A percentile compares a stretch with the other conserved stretches of the same genome.
Conservation (phyloP, 1,140 invertebrate species). For the Thalassaphorura encarpata region DNA sequence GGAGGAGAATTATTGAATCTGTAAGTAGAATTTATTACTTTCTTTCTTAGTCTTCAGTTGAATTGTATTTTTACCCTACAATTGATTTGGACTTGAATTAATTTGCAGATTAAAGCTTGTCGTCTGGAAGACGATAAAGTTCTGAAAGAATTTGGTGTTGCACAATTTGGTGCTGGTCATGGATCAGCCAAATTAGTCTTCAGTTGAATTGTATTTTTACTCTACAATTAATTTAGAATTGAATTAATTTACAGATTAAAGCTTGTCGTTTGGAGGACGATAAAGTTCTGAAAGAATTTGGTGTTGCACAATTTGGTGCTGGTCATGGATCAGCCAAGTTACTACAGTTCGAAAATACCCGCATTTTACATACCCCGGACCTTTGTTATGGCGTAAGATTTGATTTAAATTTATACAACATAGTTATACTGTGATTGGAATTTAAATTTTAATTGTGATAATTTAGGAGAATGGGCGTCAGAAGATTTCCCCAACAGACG, state of each 20-base stretch:
- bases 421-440: no score
- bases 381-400: neutral
- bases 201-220: no score
- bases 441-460: no score
- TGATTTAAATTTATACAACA: no score
- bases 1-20: no score
- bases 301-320: no score
- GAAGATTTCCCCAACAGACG: neutral
- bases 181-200: neutral
- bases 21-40: no score
- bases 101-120: neutral
- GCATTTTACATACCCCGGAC: neutral
- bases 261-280: neutral
- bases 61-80: no score
- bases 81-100: neutral
- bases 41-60: no score
- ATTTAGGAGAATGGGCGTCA: no score
- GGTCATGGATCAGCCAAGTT: neutral
- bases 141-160: slow-evolving; percentile 3
- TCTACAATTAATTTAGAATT: no score
- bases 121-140: neutral
- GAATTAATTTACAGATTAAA: neutral
- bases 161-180: no score
- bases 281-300: slow-evolving; percentile 3
- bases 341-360: neutral